Evolutionary conservation across 2,113 vertebrate genomes (phyloP).

Genomic region (Cyprinodon brontotheroides): DNA sequence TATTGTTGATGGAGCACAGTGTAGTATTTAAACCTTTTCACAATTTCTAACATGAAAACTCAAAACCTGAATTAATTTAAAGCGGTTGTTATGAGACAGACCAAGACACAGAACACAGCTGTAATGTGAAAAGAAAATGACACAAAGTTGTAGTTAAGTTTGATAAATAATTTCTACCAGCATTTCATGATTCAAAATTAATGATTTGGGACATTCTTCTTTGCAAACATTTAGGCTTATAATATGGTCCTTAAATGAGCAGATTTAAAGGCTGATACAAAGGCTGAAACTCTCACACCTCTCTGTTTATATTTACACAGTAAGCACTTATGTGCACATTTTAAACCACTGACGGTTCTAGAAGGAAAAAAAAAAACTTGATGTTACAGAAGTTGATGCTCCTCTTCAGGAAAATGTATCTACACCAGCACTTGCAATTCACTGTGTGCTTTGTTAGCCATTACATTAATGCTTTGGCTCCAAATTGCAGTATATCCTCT

Average conservation of each 20-base stretch:
- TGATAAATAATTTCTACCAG: too few species aligned
- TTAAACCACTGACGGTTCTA: conserved; percentile 29
- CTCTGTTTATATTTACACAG: conserved; percentile 10
- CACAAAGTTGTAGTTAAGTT: too few species aligned
- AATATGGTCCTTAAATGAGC: not conserved
- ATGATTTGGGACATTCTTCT: too few species aligned
- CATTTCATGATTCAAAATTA: too few species aligned
- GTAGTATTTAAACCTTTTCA: not conserved
- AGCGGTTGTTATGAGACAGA: not conserved
- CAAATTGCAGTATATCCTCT: not conserved
- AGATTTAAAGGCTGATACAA: conserved; percentile 6
- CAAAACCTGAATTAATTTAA: not conserved
- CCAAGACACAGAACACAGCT: too few species aligned
- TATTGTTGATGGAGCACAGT: not conserved
- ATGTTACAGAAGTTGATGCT: conserved; percentile 26
- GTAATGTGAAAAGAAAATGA: too few species aligned
- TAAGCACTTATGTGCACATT: conserved; percentile 28
- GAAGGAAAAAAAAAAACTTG: conserved; percentile 28
- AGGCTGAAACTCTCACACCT: not conserved
- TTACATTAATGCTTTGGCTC: not conserved
- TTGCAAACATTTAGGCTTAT: too few species aligned
- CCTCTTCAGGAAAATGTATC: conserved; percentile 3
- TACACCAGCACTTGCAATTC: not conserved
- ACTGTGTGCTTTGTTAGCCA: conserved; percentile 8
- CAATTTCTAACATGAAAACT: not conserved